These are phyloP conservation scores for Spheniscus mendiculus DNA, from an alignment of 2,113 vertebrate species.

Conservation along the genomic window DNA sequence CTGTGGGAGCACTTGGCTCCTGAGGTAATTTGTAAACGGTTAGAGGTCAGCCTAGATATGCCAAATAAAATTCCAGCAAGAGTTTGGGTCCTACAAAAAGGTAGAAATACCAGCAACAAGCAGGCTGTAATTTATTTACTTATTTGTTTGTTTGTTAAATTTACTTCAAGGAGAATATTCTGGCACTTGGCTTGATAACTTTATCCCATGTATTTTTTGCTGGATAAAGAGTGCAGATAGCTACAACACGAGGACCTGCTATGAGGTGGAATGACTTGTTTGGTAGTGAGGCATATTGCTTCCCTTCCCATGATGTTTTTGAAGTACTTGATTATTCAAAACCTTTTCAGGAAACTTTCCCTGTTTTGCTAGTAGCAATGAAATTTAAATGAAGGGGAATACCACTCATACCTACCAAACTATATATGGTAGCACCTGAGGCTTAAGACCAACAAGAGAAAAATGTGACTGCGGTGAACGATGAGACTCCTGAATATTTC, in stretches of 20 bases:
- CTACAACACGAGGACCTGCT: background rate
- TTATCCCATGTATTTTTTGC: background rate
- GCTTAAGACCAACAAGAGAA: background rate
- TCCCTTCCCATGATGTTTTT: background rate
- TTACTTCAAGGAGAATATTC: background rate
- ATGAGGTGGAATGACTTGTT: background rate
- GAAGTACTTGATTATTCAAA: slow-evolving; percentile 13
- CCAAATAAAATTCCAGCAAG: background rate
- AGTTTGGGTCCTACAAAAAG: background rate
- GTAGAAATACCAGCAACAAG: background rate
- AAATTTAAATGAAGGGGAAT: background rate
- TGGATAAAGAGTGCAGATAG: background rate
- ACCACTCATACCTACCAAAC: background rate
- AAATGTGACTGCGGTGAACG: background rate
- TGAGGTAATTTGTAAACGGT: background rate
- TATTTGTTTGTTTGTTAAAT: background rate
- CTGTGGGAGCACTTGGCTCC: background rate
- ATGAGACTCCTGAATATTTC: background rate
- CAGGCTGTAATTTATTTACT: background rate
- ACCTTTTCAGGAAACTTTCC: background rate
- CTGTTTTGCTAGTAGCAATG: background rate
- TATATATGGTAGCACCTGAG: background rate
- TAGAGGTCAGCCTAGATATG: background rate
- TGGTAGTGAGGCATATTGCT: background rate
- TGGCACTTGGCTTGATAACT: background rate